phyloP scores from a whole-genome alignment of 2,797 vertebrate genomes.

The Picus viridis region DNA sequence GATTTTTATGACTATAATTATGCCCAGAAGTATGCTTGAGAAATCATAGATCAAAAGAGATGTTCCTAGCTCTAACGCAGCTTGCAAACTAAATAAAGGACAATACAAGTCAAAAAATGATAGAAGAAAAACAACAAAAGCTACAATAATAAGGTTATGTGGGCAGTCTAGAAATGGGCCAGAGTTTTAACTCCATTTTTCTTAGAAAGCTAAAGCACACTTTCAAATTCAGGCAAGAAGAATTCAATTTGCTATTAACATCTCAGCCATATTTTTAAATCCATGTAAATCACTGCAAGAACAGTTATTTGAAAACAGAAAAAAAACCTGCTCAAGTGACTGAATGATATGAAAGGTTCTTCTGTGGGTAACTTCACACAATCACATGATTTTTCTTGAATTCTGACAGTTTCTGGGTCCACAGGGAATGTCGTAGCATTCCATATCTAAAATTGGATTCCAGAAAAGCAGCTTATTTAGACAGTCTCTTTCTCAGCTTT shows the following conservation, averaged over 20 bases:
- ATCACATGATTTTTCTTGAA: neutral
- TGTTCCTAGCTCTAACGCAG: neutral
- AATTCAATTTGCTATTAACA: neutral
- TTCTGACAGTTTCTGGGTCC: neutral
- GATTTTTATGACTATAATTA: slow-evolving; percentile 61
- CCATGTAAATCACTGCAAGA: neutral
- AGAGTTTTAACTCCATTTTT: neutral
- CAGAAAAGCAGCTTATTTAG: neutral
- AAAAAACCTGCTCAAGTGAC: neutral
- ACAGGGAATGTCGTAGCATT: neutral
- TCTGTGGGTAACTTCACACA: neutral
- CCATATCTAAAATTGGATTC: neutral
- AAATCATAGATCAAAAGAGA: slow-evolving; percentile 36
- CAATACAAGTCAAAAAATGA: slow-evolving; percentile 16
- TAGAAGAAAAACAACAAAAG: neutral
- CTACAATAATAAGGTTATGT: neutral
- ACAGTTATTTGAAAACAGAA: neutral
- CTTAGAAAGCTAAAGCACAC: neutral
- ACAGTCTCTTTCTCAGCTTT: neutral
- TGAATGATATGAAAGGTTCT: neutral
- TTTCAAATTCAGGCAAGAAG: neutral
- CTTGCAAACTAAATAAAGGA: slow-evolving; percentile 51
- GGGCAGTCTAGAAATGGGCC: neutral
- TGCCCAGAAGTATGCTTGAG: slow-evolving; percentile 48
- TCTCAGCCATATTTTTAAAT: neutral